Evolutionary conservation across 2,113 vertebrate genomes (phyloP), one percentile per base, ranked within the genome.

Genomic region (Axis porcinus): DNA sequence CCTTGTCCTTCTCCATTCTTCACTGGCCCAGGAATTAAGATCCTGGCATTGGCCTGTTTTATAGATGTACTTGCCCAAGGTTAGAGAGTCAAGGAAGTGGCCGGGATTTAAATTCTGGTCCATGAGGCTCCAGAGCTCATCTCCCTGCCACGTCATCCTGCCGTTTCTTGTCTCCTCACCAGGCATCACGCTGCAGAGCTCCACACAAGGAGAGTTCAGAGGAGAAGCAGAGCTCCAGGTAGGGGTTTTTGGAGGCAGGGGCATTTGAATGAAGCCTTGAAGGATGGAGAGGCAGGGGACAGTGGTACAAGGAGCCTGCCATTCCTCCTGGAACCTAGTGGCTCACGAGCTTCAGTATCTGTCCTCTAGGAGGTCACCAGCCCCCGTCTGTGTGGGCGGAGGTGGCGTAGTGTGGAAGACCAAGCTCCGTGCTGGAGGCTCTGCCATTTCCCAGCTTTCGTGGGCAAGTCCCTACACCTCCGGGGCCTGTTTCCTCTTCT

Each of bases 311-410:
- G 86, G 27, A 28, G 54, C 11, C 60, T 60, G 89, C 47, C 30
- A 1, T 27, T 74, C 52, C 28, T 52, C 28, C 52, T 6, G 1
- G 64, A 19, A 25, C 14, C 14, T 1, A 13, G 64, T 0, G 10
- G 84, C 67, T 45, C 12, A 9, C 0, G 0, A 78, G 21, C 27
- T 30, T 33, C 40, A 60, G 21, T 2, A 2, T 17, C 33, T 12
- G 52, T 52, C n/a, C 60, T 70, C 74, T 58, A 10, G 47, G 47
- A 58, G 8, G 58, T 28, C 57, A 13, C 76, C 33, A 7, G 36
- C 36, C 13, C 28, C 36, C 6, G 14, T 13, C 36, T 36, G 0
- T 14, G 23, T 0, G 3, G 17, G n/a, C 1, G 0, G 8, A 15
- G 52, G 25, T 17, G 2, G n/a, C 1, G 0, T 7, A 4, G 8